These are phyloP conservation scores for Irena cyanogastra DNA, from an alignment of 2,113 vertebrate genomes.

Conservation along the genomic window DNA sequence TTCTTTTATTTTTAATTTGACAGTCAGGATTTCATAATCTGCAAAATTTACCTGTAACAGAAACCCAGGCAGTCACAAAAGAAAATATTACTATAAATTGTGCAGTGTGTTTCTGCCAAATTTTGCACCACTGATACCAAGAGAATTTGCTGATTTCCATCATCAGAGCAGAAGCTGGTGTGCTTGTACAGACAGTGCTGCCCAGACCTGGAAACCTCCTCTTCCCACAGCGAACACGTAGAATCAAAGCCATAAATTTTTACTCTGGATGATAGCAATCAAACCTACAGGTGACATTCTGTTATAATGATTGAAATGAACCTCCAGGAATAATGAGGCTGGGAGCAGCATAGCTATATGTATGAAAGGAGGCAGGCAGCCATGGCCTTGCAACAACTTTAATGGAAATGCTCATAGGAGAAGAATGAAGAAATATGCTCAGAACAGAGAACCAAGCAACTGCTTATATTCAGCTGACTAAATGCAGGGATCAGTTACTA, in stretches of 20 bases:
- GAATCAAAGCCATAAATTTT: not conserved
- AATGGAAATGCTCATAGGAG: not conserved
- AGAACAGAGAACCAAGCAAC: not conserved
- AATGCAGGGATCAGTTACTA: not conserved
- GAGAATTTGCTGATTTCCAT: not conserved
- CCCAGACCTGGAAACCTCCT: not conserved
- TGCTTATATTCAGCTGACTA: not conserved
- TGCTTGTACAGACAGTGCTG: not conserved
- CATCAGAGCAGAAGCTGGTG: not conserved
- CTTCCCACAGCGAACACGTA: not conserved
- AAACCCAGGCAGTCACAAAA: not conserved
- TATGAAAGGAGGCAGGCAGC: not conserved
- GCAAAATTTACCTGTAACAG: not conserved
- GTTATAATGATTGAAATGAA: not conserved
- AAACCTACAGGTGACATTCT: not conserved
- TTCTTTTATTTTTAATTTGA: not conserved
- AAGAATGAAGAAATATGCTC: not conserved
- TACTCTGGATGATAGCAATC: not conserved
- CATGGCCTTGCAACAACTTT: not conserved
- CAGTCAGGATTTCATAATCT: not conserved
- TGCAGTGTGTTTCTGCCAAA: not conserved
- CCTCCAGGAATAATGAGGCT: not conserved
- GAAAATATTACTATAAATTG: not conserved
- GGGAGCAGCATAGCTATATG: not conserved
- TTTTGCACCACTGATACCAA: not conserved